Evolutionary conservation across 2,888 invertebrate genomes (phyloP), one percentile per base, ranked within the genome.

Genomic region (Cetonia aurata): DNA sequence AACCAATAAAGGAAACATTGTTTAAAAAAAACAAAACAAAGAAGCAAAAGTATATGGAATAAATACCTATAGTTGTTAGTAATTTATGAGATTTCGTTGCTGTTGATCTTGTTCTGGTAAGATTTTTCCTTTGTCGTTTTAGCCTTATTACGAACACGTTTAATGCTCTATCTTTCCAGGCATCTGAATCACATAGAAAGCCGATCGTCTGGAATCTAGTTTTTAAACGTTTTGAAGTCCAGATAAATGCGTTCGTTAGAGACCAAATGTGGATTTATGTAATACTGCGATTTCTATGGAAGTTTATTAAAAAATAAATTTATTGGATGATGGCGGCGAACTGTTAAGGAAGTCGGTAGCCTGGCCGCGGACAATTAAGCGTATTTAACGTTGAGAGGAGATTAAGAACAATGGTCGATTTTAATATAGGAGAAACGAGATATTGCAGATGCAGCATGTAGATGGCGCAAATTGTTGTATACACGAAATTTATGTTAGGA

Each of bases 401-500:
- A 48, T 62, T 62, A 48, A 50, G 62, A 62, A 62, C 62, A 62
- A 62, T 62, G 62, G 62, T 62, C 48, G 62, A 62, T 62, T 62
- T 62, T 62, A 62, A 48, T 62, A 62, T 48, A 48, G 62, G 13
- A 46, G 62, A 62, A 48, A 33, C 33, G 33, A 62, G 62, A 48
- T 62, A 62, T 62, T 62, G 62, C 59, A n/a, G 25, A 59, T 42
- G 59, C 42, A 15, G 59, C 62, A 37, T 62, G 62, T 62, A 48
- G 62, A 62, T 62, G 62, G 62, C 62, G 62, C 62, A 62, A 62
- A 62, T 62, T 62, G 62, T 62, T 62, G 62, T 62, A 62, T 62
- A 62, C 62, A 62, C 62, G 42, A 62, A 62, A 62, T 62, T 62
- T 62, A 62, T 62, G 62, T 62, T 62, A 62, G 60, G 46, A 48